Evolutionary conservation across 2,113 vertebrate genomes (phyloP).

Genomic region (Galeopterus variegatus): DNA sequence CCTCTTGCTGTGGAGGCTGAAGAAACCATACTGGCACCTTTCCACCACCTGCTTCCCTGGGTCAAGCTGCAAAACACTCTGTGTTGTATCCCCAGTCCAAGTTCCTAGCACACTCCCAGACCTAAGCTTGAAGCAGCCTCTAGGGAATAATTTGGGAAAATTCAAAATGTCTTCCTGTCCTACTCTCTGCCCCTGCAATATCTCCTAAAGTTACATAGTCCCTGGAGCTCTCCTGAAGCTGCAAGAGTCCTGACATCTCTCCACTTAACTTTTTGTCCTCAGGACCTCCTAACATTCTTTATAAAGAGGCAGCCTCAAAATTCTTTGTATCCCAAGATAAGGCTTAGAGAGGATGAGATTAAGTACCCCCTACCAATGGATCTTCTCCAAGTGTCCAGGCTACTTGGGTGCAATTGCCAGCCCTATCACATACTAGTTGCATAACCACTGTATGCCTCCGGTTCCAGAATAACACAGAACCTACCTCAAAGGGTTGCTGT

Average conservation of each 20-base stretch:
- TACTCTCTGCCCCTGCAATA: neutral
- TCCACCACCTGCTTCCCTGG: neutral
- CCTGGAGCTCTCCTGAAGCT: neutral
- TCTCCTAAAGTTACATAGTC: neutral
- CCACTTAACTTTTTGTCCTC: neutral
- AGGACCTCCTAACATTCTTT: neutral
- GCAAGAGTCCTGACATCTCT: neutral
- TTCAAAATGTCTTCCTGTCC: neutral
- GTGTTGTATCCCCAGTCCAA: neutral
- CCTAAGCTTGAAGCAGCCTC: neutral
- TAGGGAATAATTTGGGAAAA: neutral
- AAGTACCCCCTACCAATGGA: neutral
- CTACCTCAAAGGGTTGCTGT: neutral
- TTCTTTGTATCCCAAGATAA: neutral
- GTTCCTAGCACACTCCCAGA: too few relatives aligned
- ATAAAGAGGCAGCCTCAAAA: neutral
- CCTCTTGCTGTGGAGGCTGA: neutral
- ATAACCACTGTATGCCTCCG: neutral
- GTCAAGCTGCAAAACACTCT: neutral
- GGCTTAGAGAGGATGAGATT: neutral
- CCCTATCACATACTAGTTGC: neutral
- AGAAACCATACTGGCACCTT: neutral
- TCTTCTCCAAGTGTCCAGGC: neutral
- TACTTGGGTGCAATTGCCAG: neutral
- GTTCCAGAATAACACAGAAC: neutral